Percentiles rank a stretch among this genome's conserved stretches.
Conservation (phyloP, 2,888 invertebrate species). For the Morinoia aosen region DNA sequence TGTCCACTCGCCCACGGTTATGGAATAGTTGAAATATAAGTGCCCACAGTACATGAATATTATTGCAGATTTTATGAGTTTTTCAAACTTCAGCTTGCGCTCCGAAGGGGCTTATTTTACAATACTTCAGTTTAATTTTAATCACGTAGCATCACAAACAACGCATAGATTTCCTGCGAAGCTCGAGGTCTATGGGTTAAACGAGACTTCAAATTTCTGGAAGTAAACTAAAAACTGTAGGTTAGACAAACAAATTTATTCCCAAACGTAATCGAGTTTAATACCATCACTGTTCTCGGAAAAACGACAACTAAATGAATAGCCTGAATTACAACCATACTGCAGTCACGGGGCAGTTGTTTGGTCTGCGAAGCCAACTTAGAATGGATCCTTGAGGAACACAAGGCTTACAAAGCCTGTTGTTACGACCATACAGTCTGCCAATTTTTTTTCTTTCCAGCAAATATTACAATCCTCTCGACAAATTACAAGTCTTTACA, state of each 20-base stretch:
- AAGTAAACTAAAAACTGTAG: background rate
- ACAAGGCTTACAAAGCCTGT: background rate
- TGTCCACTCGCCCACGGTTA: too few relatives aligned
- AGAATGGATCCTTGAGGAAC: background rate
- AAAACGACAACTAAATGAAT: background rate
- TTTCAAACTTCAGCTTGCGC: too few relatives aligned
- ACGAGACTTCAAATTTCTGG: background rate
- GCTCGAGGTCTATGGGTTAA: background rate
- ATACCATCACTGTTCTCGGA: background rate
- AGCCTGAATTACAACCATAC: background rate
- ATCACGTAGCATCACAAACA: background rate
- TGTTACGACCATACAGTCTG: background rate
- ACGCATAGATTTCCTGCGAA: background rate
- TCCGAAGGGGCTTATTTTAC: too few relatives aligned
- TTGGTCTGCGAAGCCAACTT: background rate
- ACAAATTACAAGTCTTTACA: background rate
- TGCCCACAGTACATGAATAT: too few relatives aligned
- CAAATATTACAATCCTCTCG: background rate
- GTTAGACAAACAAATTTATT: background rate
- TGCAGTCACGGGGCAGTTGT: background rate
- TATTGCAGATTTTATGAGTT: too few relatives aligned
- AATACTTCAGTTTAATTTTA: background rate
- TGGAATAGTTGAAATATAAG: too few relatives aligned
- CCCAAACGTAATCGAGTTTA: background rate
- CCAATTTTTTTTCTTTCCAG: background rate